Conservation (phyloP, 2,113 vertebrate genomes). For the Sorex fumeus region DNA sequence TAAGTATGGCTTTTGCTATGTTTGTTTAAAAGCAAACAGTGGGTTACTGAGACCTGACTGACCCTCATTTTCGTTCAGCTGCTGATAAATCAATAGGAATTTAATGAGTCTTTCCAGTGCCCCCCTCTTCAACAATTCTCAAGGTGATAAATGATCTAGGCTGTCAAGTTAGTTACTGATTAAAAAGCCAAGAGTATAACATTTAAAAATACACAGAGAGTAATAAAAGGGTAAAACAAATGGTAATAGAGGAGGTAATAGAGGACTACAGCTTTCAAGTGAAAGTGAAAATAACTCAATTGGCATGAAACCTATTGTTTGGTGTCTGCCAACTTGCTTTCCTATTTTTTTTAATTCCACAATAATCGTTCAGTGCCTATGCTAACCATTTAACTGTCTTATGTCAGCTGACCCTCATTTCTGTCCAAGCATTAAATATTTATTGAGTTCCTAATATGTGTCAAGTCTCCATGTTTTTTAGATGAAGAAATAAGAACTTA, state of each 20-base stretch:
- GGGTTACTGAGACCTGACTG: not conserved
- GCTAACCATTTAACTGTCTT: not conserved
- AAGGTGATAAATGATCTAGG: not conserved
- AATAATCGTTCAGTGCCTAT: not conserved
- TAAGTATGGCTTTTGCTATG: not conserved
- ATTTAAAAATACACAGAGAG: not conserved
- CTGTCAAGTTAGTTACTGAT: not conserved
- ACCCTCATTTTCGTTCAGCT: not conserved
- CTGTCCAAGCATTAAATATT: not conserved
- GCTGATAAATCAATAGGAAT: not conserved
- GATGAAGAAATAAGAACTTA: conserved; percentile 16
- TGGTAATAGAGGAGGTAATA: not conserved
- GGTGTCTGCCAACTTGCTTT: not conserved
- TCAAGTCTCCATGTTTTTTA: not conserved
- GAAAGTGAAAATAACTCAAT: not conserved
- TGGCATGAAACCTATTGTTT: not conserved
- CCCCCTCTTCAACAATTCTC: not conserved
- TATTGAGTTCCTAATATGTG: not conserved
- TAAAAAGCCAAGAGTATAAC: not conserved
- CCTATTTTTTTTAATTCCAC: conserved; percentile 5
- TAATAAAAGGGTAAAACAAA: not conserved
- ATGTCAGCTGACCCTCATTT: not conserved
- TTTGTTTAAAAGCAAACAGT: not conserved
- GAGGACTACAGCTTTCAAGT: not conserved
- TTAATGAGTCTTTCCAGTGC: not conserved